phyloP scores from a whole-genome alignment of 2,888 invertebrate genomes.

The Electrophaes corylata region DNA sequence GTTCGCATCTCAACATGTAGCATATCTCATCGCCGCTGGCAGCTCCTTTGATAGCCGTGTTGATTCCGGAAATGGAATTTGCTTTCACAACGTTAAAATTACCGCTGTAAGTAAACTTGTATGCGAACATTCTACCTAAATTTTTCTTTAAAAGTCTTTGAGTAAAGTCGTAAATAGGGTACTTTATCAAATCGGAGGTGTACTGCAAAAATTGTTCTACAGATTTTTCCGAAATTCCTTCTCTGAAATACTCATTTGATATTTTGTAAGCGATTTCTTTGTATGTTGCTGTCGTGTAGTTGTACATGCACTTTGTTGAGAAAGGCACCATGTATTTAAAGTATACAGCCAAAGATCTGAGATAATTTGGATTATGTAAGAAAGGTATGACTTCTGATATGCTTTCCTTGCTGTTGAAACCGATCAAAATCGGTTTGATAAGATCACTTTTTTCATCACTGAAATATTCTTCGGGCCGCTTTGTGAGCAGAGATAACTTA shows the following conservation, averaged over 20 bases:
- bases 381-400: slow-evolving; percentile 75
- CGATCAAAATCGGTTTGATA: slow-evolving; percentile 71
- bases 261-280: slow-evolving; percentile 57
- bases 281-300: slow-evolving; percentile 57
- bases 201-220: slow-evolving; percentile 65
- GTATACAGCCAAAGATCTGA: slow-evolving; percentile 57
- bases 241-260: slow-evolving; percentile 63
- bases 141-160: slow-evolving; percentile 44
- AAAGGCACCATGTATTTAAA: slow-evolving; percentile 77
- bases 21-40: slow-evolving; percentile 78
- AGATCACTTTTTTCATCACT: slow-evolving; percentile 34
- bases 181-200: slow-evolving; percentile 70
- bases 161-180: slow-evolving; percentile 74
- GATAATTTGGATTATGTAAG: slow-evolving; percentile 62
- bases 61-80: slow-evolving; percentile 55
- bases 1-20: slow-evolving; percentile 76
- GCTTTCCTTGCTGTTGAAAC: slow-evolving; percentile 79
- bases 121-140: slow-evolving; percentile 60
- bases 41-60: slow-evolving; percentile 65
- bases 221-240: slow-evolving; percentile 56
- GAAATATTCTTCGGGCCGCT: slow-evolving; percentile 48
- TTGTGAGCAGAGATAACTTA: slow-evolving; percentile 54
- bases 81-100: slow-evolving; percentile 66
- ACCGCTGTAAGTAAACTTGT: slow-evolving; percentile 77
- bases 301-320: slow-evolving; percentile 59